These are phyloP conservation scores for Mastomys natalensis DNA, from an alignment of 2,113 vertebrate species.

Conservation along the genomic window DNA sequence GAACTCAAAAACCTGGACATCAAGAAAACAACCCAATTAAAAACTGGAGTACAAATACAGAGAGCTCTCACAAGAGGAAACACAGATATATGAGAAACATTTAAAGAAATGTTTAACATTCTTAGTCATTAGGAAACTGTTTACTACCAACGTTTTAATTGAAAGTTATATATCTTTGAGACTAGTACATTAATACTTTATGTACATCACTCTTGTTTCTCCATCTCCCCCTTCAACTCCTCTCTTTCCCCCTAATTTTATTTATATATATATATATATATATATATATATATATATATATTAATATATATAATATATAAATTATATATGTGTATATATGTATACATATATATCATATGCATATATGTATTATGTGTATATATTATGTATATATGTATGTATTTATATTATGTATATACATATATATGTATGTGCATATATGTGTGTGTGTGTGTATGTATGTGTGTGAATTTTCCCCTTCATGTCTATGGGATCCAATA, in stretches of 20 bases:
- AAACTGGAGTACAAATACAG: background rate
- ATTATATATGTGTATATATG: no score
- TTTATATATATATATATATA: background rate
- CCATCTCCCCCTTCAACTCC: background rate
- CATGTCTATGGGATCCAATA: background rate
- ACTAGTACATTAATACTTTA: background rate
- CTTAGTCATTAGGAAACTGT: background rate
- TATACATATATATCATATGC: no score
- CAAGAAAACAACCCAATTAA: background rate
- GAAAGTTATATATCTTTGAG: background rate
- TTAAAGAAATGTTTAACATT: background rate
- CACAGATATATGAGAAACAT: background rate
- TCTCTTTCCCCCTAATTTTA: background rate
- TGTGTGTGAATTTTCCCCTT: background rate
- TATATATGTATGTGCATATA: no score
- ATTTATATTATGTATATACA: no score
- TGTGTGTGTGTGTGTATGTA: no score
- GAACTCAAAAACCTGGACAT: background rate
- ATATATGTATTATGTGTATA: no score
- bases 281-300: no score
- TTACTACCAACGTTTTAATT: background rate
- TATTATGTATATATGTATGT: no score
- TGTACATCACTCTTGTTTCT: background rate
- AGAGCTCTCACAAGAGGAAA: background rate
- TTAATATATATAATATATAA: background rate